A percentile compares a stretch with the other conserved stretches of the same genome.
Conservation (phyloP, 2,797 vertebrate species). For the Cynopterus sphinx region DNA sequence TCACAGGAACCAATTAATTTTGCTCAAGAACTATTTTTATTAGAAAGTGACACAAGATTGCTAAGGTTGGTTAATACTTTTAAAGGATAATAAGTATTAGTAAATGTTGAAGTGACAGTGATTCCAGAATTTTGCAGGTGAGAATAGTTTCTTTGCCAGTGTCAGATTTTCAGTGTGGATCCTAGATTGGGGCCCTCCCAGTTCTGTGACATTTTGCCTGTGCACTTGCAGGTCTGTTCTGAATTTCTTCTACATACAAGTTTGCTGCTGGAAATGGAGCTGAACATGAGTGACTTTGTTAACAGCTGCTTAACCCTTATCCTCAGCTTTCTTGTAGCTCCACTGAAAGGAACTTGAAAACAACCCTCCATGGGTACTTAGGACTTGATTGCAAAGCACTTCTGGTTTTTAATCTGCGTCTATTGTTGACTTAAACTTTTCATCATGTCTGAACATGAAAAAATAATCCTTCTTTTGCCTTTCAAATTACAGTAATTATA, state of each 20-base stretch:
- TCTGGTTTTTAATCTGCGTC: neutral
- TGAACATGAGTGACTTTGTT: neutral
- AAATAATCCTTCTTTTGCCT: neutral
- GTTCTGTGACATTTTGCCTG: neutral
- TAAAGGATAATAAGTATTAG: neutral
- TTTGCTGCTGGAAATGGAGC: neutral
- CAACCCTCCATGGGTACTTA: neutral
- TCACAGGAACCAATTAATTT: neutral
- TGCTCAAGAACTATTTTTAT: conserved; percentile 20
- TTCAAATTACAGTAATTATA: neutral
- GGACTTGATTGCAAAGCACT: neutral
- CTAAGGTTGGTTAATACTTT: neutral
- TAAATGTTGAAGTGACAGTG: conserved; percentile 14
- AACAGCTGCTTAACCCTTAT: neutral
- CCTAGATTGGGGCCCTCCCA: neutral
- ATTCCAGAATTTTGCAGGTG: neutral
- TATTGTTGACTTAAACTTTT: neutral
- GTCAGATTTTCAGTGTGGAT: neutral
- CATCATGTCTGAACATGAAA: neutral
- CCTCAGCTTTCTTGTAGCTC: neutral
- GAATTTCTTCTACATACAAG: neutral
- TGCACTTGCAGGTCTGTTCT: neutral
- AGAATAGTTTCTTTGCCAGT: neutral
- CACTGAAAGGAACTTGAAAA: neutral
- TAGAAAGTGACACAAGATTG: neutral